phyloP scores from a whole-genome alignment of 2,113 vertebrate species.

The Saguinus imperator region DNA sequence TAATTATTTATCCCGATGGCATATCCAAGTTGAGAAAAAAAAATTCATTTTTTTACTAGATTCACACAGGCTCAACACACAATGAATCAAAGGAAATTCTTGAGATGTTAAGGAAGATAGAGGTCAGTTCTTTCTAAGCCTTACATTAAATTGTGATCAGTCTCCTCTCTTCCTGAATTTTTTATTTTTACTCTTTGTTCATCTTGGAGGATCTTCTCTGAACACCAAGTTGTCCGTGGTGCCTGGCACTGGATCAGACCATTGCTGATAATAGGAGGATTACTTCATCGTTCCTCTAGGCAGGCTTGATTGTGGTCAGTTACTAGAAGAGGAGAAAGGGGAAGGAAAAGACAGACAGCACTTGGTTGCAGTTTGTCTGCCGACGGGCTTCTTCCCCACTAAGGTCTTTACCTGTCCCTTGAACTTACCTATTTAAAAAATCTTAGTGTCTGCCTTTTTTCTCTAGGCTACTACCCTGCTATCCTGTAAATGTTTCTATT shows the following conservation, averaged over 20 bases:
- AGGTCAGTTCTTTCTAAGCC: not conserved
- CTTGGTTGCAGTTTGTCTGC: rapidly evolving
- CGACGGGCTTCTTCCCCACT: not conserved
- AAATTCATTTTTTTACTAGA: not conserved
- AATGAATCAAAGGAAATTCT: not conserved
- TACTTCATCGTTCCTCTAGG: not conserved
- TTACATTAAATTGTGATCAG: not conserved
- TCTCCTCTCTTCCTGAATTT: not conserved
- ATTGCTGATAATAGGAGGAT: not conserved
- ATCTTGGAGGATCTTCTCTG: not conserved
- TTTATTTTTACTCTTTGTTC: not conserved
- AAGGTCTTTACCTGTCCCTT: not conserved
- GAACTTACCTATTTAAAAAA: not conserved
- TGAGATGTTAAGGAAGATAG: not conserved
- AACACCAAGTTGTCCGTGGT: not conserved
- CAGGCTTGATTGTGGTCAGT: not conserved
- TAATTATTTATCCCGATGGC: not conserved
- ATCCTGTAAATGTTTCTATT: not conserved
- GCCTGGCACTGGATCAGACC: not conserved
- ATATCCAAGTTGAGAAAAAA: not conserved
- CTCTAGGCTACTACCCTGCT: not conserved
- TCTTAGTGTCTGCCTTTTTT: not conserved
- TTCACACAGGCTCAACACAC: not conserved
- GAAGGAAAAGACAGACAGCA: not conserved
- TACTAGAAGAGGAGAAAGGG: too few relatives aligned